Evolutionary conservation across 2,797 vertebrate genomes (phyloP), one percentile per base, ranked within the genome.

Genomic region (Vespertilio murinus): DNA sequence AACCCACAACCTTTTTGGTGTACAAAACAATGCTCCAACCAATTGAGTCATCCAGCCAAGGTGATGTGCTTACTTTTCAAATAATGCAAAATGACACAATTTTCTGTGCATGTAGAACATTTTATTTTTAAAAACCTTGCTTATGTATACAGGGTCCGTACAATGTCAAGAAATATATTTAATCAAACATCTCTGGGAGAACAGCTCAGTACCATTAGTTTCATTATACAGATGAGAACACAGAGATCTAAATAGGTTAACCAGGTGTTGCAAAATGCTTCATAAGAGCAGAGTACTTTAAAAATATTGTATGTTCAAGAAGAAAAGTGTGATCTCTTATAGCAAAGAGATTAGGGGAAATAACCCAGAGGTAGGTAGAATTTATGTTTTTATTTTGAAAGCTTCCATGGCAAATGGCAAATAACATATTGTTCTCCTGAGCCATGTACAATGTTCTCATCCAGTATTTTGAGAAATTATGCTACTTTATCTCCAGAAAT

Each of bases 71-170:
- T 94, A 73, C 77, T 95, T 92, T 96, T 91, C 91, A 96, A 96
- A 97, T 94, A 96, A 93, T 80, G 87, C 91, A 93, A 96, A 96
- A 94, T 85, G 78, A 93, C 94, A 96, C 73, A 77, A 91, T 90
- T 96, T 96, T 96, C 80, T 90, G 64, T 78, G 81, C 52, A 65
- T 82, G 94, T 90, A 94, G 83, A 88, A 90, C 81, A 95, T 93
- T 97, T 95, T 92, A 97, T 96, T 97, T 95, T 93, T 49, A 94
- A 95, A 97, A 97, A 88, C 52, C 33, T 83, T 90, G 81, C 83
- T 91, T 88, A 85, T 93, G 25, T 90, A 96, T 82, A 73, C 81
- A 95, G 74, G 47, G 81, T 80, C 88, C 79, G 83, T 85, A 28
- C 70, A 90, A 90, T 95, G 91, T 96, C 91, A 95, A 94, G 91